Base-by-base conservation (phyloP, 2,888 invertebrate genomes). In the Latrodectus elegans region DNA sequence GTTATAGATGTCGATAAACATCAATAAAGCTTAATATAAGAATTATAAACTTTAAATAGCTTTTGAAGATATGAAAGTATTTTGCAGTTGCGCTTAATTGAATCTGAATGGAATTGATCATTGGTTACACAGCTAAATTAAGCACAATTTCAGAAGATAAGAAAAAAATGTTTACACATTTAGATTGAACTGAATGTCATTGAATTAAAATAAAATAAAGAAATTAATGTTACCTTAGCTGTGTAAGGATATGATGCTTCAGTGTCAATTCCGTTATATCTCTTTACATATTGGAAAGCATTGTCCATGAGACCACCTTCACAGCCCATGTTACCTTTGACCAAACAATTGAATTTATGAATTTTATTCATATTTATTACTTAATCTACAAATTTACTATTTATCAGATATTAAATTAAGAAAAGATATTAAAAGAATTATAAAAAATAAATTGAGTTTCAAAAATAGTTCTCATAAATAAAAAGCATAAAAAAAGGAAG, bases 221-320 rank as follows among this genome's bases (percentile, higher is more conserved):
- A 72, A 51, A 12, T 17, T 4, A 10, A 17, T 60, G 89, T 77
- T 89, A 91, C 91, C 90, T 89, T 73, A 15, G 90, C 92, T 67
- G 90, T 90, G 87, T 92, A 92, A 52, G 91, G 91, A 89, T 92
- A 92, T 11, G 90, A 90, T 4, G 77, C 67, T 81, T 92, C 92
- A 9, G 91, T 90, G 94, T 96, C 95, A 11, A 97, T 93, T 0
- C 97, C 97, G 8, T 94, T 94, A 90, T 94, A 91, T 38, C 87
- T 93, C 88, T 96, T 94, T 14, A 95, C 93, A 92, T 96, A 97
- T 91, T 94, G 93, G 94, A 97, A 97, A 84, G 97, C 97, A 91
- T 95, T 94, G 93, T 97, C 96, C 53, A 97, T 92, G 65, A 94
- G 92, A 96, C 97, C 97, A 77, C 97, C 97, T 88, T 92, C 91